Evolutionary conservation across 2,797 vertebrate species (phyloP).

Genomic region (Lepilemur ruficaudatus): DNA sequence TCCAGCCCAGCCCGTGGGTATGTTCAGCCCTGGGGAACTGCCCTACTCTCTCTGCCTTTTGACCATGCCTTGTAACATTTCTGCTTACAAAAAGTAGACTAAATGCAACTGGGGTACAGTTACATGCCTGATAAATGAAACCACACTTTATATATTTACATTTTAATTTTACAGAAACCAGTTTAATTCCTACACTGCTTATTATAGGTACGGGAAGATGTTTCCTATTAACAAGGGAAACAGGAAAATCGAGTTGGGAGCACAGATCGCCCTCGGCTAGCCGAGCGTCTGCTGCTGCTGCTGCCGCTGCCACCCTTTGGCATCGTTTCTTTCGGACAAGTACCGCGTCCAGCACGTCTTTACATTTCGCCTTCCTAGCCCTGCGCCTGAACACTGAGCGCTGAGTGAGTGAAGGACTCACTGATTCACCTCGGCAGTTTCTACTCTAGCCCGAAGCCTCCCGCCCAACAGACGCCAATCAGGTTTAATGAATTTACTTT

Average conservation of each 20-base stretch:
- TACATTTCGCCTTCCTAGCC: background rate
- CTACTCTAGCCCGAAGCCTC: background rate
- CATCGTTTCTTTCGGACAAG: background rate
- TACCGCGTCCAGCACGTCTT: background rate
- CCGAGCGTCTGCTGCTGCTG: background rate
- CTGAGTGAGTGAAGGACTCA: background rate
- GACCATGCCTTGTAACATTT: background rate
- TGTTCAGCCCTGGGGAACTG: fast-evolving
- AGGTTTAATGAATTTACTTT: background rate
- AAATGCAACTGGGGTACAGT: background rate
- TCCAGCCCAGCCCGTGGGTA: background rate
- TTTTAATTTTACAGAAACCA: background rate
- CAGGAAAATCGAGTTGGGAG: background rate
- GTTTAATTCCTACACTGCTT: background rate
- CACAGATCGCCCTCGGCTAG: background rate
- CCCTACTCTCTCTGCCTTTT: background rate
- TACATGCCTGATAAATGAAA: background rate
- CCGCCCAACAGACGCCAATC: background rate
- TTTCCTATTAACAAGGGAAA: background rate
- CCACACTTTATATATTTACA: background rate
- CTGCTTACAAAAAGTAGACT: background rate
- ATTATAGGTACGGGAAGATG: background rate
- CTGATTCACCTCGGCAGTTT: background rate
- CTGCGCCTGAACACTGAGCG: background rate
- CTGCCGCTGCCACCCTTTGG: background rate